Evolutionary conservation across 2,797 vertebrate species (phyloP).

Genomic region (Lepilemur septentrionalis): DNA sequence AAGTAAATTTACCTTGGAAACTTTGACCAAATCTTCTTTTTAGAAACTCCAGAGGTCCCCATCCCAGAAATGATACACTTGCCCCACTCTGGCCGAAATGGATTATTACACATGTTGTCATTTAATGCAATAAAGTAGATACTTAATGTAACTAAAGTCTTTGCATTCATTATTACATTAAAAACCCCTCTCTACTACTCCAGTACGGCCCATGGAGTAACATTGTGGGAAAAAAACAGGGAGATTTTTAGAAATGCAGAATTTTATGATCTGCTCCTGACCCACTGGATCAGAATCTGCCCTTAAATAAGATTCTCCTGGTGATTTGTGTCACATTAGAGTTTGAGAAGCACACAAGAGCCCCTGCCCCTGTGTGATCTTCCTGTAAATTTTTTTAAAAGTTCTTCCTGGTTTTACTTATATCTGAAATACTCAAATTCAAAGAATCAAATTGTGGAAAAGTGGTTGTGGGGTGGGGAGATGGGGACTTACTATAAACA

Average conservation of each 20-base stretch:
- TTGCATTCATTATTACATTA: not conserved
- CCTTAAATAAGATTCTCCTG: not conserved
- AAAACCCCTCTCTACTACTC: not conserved
- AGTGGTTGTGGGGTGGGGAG: not conserved
- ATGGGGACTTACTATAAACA: not conserved
- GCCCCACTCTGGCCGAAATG: not conserved
- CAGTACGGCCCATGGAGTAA: not conserved
- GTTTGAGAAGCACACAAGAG: not conserved
- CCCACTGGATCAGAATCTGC: not conserved
- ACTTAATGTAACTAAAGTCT: not conserved
- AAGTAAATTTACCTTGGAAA: constrained; percentile 26
- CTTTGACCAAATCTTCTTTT: not conserved
- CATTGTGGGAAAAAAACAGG: not conserved
- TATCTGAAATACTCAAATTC: not conserved
- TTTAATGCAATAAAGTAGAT: not conserved
- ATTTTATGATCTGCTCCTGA: not conserved
- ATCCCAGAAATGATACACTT: not conserved
- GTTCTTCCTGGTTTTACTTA: not conserved
- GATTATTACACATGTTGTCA: not conserved
- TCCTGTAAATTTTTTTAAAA: not conserved
- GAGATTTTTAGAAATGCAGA: not conserved
- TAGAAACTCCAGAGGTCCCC: not conserved
- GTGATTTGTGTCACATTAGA: not conserved
- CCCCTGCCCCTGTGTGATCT: not conserved
- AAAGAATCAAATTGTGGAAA: not conserved